Evolutionary conservation across 2,797 vertebrate species (phyloP).

Genomic region (Haliaeetus albicilla): DNA sequence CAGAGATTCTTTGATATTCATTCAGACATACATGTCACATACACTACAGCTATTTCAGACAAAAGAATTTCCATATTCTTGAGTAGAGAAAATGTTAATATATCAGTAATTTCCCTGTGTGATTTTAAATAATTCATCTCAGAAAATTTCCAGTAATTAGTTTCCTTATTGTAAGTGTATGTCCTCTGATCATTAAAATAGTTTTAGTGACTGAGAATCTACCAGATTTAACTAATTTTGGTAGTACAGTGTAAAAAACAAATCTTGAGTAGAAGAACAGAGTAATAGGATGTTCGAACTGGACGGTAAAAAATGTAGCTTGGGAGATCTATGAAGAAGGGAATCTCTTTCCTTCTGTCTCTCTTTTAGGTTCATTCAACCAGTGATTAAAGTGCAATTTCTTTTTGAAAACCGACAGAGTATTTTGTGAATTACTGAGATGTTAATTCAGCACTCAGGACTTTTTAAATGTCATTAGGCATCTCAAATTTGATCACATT

Average conservation of each 20-base stretch:
- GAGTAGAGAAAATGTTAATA: neutral
- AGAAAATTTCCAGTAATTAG: neutral
- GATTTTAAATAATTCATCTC: neutral
- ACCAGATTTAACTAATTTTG: neutral
- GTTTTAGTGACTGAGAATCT: neutral
- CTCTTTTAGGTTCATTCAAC: neutral
- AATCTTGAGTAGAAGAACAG: neutral
- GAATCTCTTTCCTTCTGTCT: neutral
- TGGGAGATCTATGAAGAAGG: neutral
- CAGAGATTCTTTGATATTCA: neutral
- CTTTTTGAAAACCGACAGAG: neutral
- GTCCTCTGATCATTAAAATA: neutral
- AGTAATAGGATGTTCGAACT: neutral
- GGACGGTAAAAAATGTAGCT: neutral
- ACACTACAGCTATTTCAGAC: neutral
- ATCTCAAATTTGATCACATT: neutral
- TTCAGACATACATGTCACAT: neutral
- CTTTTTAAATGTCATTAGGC: neutral
- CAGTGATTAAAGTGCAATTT: neutral
- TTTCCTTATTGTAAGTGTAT: neutral
- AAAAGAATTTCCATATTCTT: neutral
- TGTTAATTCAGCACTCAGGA: neutral
- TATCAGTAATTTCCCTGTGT: neutral
- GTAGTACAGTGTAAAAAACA: neutral
- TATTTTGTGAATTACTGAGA: neutral